A percentile compares a stretch with the other conserved stretches of the same genome.
These are phyloP conservation scores for Amblyteles armatorius DNA, from an alignment of 2,888 invertebrate genomes.

Conservation along the genomic window DNA sequence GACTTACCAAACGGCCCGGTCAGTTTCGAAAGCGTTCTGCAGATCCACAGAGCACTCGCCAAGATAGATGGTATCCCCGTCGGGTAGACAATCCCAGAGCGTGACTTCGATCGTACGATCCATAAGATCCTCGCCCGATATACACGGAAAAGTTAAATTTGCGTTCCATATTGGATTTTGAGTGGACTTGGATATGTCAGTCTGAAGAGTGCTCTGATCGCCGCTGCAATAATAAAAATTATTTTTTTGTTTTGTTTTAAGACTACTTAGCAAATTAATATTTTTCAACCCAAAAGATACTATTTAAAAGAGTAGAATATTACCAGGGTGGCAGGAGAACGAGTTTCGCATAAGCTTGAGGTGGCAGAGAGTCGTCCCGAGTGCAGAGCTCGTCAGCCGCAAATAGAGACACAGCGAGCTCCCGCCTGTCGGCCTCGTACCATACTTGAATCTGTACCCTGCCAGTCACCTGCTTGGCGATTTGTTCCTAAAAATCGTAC, in stretches of 20 bases:
- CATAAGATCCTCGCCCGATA: slow-evolving; percentile 92
- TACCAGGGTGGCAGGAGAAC: slow-evolving; percentile 92
- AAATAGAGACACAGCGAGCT: slow-evolving; percentile 93
- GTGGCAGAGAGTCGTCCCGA: slow-evolving; percentile 91
- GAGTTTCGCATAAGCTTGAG: slow-evolving; percentile 94
- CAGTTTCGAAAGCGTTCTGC: slow-evolving; percentile 94
- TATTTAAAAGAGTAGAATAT: slow-evolving; percentile 81
- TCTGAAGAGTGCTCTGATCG: slow-evolving; percentile 91
- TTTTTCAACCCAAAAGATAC: background rate
- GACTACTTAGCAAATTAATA: background rate
- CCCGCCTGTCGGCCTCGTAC: slow-evolving; percentile 93
- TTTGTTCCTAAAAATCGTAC: slow-evolving; percentile 87
- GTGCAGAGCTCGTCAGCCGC: slow-evolving; percentile 94
- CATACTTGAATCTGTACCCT: slow-evolving; percentile 95
- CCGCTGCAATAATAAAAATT: slow-evolving; percentile 86
- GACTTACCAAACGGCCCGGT: slow-evolving; percentile 92
- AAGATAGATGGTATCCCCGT: slow-evolving; percentile 92
- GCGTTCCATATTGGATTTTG: slow-evolving; percentile 97
- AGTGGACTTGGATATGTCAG: slow-evolving; percentile 94
- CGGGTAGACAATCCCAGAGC: slow-evolving; percentile 94
- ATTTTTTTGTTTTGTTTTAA: slow-evolving; percentile 13
- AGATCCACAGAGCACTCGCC: slow-evolving; percentile 93
- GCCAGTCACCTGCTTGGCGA: slow-evolving; percentile 90
- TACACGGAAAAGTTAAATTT: slow-evolving; percentile 92
- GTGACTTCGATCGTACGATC: slow-evolving; percentile 94